Evolutionary conservation across 1,140 invertebrate species (phyloP).

Genomic region (Dermatophagoides farinae): DNA sequence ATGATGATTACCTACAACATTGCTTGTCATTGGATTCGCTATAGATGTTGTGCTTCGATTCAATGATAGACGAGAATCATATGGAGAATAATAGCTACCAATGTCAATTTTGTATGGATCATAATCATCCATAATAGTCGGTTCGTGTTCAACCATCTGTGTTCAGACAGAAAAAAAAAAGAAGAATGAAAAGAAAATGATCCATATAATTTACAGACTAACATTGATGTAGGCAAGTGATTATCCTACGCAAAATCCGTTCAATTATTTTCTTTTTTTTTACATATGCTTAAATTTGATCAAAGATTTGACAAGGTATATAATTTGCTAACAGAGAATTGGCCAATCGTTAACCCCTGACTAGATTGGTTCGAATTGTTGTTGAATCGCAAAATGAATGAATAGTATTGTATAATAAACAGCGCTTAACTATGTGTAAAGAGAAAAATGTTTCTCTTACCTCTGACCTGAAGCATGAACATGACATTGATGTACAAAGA

Average conservation of each 20-base stretch:
- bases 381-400: too few relatives aligned
- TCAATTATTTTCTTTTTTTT: not conserved
- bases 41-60: not conserved
- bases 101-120: constrained; percentile 65
- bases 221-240: too few relatives aligned
- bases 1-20: not conserved
- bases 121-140: constrained; percentile 84
- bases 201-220: not conserved
- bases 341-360: too few relatives aligned
- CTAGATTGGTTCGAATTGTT: too few relatives aligned
- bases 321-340: too few relatives aligned
- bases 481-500: constrained; percentile 80
- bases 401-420: too few relatives aligned
- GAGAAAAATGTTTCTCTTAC: constrained; percentile 6
- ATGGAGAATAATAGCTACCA: constrained; percentile 58
- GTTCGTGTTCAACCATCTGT: constrained; percentile 54
- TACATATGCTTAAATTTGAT: too few relatives aligned
- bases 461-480: constrained; percentile 71
- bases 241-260: not conserved
- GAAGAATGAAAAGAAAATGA: not conserved
- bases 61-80: constrained; percentile 19
- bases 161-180: not conserved
- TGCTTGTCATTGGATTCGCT: not conserved
- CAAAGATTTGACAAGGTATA: too few relatives aligned
- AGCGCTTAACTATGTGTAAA: not conserved